Evolutionary conservation across 2,113 vertebrate genomes (phyloP).

Genomic region (Orcinus orca): DNA sequence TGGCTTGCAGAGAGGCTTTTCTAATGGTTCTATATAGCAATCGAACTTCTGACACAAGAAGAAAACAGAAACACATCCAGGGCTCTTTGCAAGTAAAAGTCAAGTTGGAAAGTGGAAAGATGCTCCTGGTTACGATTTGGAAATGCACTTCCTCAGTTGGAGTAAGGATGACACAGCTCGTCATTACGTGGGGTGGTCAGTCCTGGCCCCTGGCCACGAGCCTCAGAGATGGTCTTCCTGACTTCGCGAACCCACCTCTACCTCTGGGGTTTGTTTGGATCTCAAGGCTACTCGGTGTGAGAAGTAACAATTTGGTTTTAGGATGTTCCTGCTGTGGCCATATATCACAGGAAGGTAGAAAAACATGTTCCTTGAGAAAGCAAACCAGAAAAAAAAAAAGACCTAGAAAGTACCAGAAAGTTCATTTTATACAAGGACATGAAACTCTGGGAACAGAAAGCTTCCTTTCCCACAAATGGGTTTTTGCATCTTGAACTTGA

Average conservation of each 20-base stretch:
- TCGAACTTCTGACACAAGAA: not conserved
- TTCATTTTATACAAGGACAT: not conserved
- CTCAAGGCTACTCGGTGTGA: not conserved
- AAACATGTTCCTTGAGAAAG: not conserved
- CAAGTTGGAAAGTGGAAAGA: not conserved
- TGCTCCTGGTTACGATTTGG: too few relatives aligned
- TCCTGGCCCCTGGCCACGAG: accelerated
- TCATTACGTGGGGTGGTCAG: not conserved
- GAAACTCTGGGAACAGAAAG: not conserved
- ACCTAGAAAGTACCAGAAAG: not conserved
- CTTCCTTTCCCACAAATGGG: not conserved
- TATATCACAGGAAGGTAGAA: not conserved
- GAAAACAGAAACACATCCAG: not conserved
- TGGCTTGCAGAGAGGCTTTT: not conserved
- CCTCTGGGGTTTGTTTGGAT: not conserved
- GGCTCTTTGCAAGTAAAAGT: not conserved
- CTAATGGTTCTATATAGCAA: not conserved
- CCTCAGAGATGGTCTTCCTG: accelerated
- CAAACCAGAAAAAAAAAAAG: not conserved
- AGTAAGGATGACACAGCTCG: not conserved
- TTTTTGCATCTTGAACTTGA: not conserved
- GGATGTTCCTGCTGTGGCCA: not conserved
- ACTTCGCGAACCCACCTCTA: accelerated
- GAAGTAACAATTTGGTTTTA: not conserved
- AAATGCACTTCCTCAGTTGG: not conserved